These are phyloP conservation scores for Neodon shergylaensis DNA, from an alignment of 2,113 vertebrate species.

Conservation along the genomic window DNA sequence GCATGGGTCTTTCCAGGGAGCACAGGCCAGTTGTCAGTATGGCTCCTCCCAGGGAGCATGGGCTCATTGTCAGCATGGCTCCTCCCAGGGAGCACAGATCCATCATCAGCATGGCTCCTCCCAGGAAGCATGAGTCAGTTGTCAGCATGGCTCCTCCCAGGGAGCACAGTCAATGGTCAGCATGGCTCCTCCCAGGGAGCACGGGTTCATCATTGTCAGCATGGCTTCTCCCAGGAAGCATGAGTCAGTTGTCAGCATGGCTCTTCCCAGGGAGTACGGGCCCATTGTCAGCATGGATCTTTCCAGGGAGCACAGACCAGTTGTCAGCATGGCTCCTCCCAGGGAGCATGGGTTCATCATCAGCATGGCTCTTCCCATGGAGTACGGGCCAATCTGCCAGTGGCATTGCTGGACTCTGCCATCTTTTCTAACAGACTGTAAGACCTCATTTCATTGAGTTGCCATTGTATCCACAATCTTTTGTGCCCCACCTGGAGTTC, in stretches of 20 bases:
- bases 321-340: no score
- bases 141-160: no score
- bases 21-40: background rate
- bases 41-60: background rate
- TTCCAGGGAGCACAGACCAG: background rate
- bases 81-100: background rate
- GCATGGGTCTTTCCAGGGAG: background rate
- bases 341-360: no score
- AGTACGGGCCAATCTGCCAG: background rate
- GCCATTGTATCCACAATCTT: background rate
- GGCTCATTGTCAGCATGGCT: background rate
- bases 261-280: background rate
- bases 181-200: no score
- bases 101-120: background rate
- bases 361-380: no score
- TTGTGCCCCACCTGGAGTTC: background rate
- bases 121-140: background rate
- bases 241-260: accelerated
- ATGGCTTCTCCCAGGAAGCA: no score
- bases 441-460: background rate
- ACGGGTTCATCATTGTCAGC: no score
- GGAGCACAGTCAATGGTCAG: no score
- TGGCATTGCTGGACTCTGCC: background rate
- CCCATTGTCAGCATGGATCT: background rate
- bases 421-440: background rate